These are phyloP conservation scores for Gobionotothen gibberifrons DNA, from an alignment of 2,797 vertebrate genomes.

Conservation along the genomic window DNA sequence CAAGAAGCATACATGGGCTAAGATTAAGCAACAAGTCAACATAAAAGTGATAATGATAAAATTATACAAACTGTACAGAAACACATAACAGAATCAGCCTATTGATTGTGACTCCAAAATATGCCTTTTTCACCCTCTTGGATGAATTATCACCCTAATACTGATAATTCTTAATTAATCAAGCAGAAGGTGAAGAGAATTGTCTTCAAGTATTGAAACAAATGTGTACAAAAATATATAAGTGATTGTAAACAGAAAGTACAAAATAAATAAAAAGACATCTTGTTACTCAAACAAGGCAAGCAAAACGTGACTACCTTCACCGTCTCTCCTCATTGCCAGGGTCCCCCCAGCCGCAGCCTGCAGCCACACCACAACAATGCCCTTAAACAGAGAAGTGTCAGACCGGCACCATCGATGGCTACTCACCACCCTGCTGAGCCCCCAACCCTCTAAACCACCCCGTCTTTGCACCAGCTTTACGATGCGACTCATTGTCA, in stretches of 20 bases:
- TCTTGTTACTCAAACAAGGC: conserved; percentile 82
- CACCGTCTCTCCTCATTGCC: conserved; percentile 80
- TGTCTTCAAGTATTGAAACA: conserved; percentile 53
- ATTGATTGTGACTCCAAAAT: conserved; percentile 73
- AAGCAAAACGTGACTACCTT: conserved; percentile 84
- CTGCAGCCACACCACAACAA: conserved; percentile 83
- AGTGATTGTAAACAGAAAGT: conserved; percentile 50
- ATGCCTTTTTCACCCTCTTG: conserved; percentile 51
- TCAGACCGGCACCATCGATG: conserved; percentile 79
- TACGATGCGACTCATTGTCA: not conserved
- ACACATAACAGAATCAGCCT: conserved; percentile 70
- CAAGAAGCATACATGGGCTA: conserved; percentile 40
- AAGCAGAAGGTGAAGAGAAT: conserved; percentile 30
- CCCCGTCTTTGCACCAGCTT: conserved; percentile 2
- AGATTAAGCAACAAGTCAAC: conserved; percentile 44
- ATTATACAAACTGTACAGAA: conserved; percentile 31
- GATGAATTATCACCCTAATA: conserved; percentile 51
- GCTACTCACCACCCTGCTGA: conserved; percentile 62
- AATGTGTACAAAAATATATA: conserved; percentile 24
- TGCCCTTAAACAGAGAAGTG: conserved; percentile 84
- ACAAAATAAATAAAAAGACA: conserved; percentile 41
- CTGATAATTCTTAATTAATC: conserved; percentile 6
- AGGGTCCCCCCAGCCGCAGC: conserved; percentile 77
- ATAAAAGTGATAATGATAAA: conserved; percentile 44
- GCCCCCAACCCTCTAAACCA: conserved; percentile 35